Conservation (phyloP, 2,888 invertebrate genomes). For the Pollenia griseotomentosa region DNA sequence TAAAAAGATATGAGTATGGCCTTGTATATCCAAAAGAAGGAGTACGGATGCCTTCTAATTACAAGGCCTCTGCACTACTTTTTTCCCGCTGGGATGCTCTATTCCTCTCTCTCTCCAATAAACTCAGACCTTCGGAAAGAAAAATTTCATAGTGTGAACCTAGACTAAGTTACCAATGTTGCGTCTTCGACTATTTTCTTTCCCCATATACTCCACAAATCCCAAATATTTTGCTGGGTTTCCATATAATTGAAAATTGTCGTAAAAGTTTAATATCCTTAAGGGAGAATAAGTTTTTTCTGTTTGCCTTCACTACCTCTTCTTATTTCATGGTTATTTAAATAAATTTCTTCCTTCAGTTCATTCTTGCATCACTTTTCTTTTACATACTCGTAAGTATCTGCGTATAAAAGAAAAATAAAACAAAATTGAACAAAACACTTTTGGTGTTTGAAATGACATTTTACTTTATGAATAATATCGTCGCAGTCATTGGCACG, state of each 20-base stretch:
- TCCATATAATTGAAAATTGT: conserved; percentile 61
- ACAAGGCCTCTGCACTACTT: too few species aligned
- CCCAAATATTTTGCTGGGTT: conserved; percentile 38
- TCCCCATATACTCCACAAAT: too few species aligned
- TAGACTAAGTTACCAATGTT: too few species aligned
- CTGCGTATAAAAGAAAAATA: background rate
- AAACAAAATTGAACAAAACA: conserved; percentile 59
- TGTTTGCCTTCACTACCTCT: conserved; percentile 3
- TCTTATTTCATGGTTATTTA: conserved; percentile 66
- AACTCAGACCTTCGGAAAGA: too few species aligned
- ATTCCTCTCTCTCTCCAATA: too few species aligned
- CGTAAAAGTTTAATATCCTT: conserved; percentile 70
- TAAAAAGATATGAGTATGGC: too few species aligned
- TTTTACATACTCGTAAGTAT: conserved; percentile 1
- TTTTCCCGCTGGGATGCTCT: too few species aligned
- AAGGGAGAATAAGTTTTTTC: conserved; percentile 39
- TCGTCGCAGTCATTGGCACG: conserved; percentile 62
- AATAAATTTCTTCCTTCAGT: conserved; percentile 48
- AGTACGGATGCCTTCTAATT: too few species aligned
- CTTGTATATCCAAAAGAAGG: too few species aligned
- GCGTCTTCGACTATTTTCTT: too few species aligned
- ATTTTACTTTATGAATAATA: conserved; percentile 59
- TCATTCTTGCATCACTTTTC: background rate
- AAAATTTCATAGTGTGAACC: too few species aligned
- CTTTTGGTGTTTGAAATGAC: conserved; percentile 67